A percentile compares a stretch with the other conserved stretches of the same genome.
Evolutionary conservation across 2,888 invertebrate species (phyloP).

Genomic region (Diarsia rubi): DNA sequence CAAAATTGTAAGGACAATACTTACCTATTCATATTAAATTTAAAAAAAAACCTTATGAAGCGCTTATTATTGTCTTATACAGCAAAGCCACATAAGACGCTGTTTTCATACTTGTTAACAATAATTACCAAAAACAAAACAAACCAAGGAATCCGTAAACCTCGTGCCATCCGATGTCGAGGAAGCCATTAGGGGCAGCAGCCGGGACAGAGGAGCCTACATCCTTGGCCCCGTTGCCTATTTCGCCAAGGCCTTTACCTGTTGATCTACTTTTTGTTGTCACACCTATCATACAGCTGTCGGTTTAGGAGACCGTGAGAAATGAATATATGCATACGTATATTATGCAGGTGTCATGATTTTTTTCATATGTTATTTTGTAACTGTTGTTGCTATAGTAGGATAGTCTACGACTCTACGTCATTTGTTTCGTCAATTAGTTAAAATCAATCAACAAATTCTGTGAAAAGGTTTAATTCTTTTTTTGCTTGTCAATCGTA

Average conservation of each 20-base stretch:
- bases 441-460: neutral
- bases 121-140: neutral
- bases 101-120: neutral
- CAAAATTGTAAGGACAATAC: neutral
- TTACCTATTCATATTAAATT: neutral
- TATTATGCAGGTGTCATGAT: slow-evolving; percentile 8
- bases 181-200: slow-evolving; percentile 47
- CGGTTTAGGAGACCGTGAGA: slow-evolving; percentile 62
- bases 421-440: slow-evolving; percentile 6
- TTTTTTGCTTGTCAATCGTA: neutral
- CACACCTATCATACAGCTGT: slow-evolving; percentile 68
- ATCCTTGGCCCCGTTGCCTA: slow-evolving; percentile 80
- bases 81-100: neutral
- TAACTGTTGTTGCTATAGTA: slow-evolving; percentile 5
- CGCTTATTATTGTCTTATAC: neutral
- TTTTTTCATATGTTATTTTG: slow-evolving; percentile 18
- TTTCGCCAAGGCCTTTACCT: slow-evolving; percentile 76
- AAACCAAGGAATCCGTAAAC: slow-evolving; percentile 1
- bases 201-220: slow-evolving; percentile 61
- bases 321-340: slow-evolving; percentile 42
- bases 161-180: slow-evolving; percentile 12
- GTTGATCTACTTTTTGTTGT: slow-evolving; percentile 75
- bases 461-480: neutral
- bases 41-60: too few relatives aligned
- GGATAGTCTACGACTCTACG: neutral